Base-by-base conservation (phyloP, 2,888 invertebrate species). In the Trichopria drosophilae region DNA sequence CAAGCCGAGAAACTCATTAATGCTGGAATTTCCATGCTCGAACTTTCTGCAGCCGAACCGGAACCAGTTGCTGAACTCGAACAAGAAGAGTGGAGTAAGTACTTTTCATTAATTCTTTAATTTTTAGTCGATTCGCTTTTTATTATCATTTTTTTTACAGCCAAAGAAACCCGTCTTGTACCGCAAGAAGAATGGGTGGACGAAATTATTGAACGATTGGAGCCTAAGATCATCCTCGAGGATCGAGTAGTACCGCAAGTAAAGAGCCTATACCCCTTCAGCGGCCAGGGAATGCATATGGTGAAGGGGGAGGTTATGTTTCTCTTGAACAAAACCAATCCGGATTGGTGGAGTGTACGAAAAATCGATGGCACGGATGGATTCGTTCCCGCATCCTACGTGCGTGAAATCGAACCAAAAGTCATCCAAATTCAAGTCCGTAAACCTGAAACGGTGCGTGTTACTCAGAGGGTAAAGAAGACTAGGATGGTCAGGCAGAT, bases 271-370 rank as follows among this genome's bases (percentile, higher is more conserved):
- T 97, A 96, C 78, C 86, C 90, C 10, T 98, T 95, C 80, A 86
- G 83, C 45, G 96, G 96, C 0, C 92, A 94, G 68, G 95, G 94
- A 36, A 91, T 96, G 80, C 85, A 86, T 39, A 91, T 95, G 84
- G 82, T 82, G 45, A 97, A 96, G 76, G 93, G 93, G 44, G 95
- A 97, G 78, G 81, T 86, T 2, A 91, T 98, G 90, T 87, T 93
- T 68, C 80, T 99, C 1, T 82, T 98, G 57, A 93, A 90, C 72
- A 94, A 94, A 78, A 95, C 93, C 6, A 98, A 97, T 77, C 86
- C 89, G 0, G 99, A 99, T 75, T 98, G 98, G 98, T 99, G 99
- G 99, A 93, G 93, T 65, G 92, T 97, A n/a, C 82, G 94, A 10
- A 93, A 93, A 74, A 85, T 87, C 0, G 93, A 92, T 69, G 90